These are phyloP conservation scores for Kryptolebias ocellatus DNA, from an alignment of 2,797 vertebrate species.

Conservation along the genomic window DNA sequence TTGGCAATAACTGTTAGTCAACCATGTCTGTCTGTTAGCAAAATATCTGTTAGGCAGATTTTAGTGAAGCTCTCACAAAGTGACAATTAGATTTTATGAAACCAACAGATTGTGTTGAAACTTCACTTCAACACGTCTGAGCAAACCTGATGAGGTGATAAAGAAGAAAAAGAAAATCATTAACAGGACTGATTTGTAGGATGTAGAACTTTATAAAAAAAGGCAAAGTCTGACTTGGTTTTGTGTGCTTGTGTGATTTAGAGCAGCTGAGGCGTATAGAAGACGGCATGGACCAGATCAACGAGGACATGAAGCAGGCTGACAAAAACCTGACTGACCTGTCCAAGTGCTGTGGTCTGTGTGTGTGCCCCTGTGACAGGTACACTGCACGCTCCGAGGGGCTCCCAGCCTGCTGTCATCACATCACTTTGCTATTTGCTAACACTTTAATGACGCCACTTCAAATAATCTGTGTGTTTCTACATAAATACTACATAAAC, in stretches of 20 bases:
- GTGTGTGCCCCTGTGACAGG: slow-evolving; percentile 96
- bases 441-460: neutral
- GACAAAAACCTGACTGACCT: slow-evolving; percentile 96
- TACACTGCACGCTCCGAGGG: slow-evolving; percentile 54
- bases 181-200: neutral
- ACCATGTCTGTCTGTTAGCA: no score
- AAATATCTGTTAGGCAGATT: no score
- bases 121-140: no score
- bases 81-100: no score
- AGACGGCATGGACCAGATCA: slow-evolving; percentile 96
- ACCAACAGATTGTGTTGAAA: no score
- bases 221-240: slow-evolving; percentile 6
- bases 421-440: neutral
- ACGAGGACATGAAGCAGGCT: slow-evolving; percentile 94
- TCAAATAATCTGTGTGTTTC: slow-evolving; percentile 1
- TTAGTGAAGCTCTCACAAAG: no score
- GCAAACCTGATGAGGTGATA: neutral
- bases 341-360: slow-evolving; percentile 95
- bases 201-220: neutral
- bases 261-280: slow-evolving; percentile 92
- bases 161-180: neutral
- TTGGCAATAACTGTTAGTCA: no score
- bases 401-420: neutral
- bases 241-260: slow-evolving; percentile 62
- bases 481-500: neutral